These are phyloP conservation scores for Orientallactaga bullata DNA, from an alignment of 2,113 vertebrate species.

Conservation along the genomic window DNA sequence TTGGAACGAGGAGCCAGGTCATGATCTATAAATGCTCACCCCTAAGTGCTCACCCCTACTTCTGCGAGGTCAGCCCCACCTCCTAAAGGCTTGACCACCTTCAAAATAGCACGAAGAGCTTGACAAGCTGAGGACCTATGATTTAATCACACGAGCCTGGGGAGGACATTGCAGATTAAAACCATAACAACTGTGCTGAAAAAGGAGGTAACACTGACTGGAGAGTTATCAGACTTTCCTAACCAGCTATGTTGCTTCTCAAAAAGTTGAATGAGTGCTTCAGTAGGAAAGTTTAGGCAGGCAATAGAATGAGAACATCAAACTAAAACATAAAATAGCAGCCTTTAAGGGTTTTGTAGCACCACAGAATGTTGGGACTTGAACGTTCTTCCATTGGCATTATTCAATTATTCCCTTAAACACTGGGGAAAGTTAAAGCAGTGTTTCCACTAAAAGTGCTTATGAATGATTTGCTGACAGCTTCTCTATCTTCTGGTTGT, in stretches of 20 bases:
- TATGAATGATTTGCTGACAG: neutral
- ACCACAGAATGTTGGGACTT: neutral
- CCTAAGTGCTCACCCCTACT: neutral
- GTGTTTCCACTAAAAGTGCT: neutral
- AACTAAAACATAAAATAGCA: neutral
- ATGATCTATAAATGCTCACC: neutral
- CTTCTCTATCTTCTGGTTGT: neutral
- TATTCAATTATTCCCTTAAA: neutral
- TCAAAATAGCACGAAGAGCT: neutral
- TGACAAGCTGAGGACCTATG: neutral
- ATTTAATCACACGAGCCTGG: neutral
- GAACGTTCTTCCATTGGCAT: neutral
- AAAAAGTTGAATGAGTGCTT: neutral
- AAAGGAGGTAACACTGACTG: neutral
- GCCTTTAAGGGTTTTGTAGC: neutral
- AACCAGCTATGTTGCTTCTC: neutral
- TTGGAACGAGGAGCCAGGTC: neutral
- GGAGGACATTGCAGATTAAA: neutral
- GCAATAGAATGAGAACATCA: neutral
- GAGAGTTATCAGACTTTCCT: neutral
- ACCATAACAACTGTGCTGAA: neutral
- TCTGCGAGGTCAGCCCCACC: neutral
- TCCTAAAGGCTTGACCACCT: accelerated
- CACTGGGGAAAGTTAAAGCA: neutral
- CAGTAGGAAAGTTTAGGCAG: slow-evolving; percentile 29